Conservation (phyloP, 2,113 vertebrate genomes). For the Engystomops pustulosus region DNA sequence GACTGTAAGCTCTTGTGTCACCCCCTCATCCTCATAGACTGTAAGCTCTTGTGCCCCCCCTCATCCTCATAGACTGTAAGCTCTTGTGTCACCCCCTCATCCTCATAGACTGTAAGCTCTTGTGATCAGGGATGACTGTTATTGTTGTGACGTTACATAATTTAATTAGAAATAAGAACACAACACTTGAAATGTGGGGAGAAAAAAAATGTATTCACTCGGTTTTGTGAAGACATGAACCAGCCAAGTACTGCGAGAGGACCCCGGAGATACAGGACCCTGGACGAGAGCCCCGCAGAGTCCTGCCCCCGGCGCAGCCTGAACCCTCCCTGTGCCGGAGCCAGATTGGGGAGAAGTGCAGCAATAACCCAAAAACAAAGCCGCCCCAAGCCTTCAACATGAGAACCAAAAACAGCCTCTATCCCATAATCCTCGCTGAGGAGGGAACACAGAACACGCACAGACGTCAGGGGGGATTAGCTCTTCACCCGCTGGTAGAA, state of each 20-base stretch:
- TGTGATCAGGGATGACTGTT: too few species aligned
- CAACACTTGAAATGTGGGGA: neutral
- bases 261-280: neutral
- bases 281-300: neutral
- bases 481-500: conserved; percentile 92
- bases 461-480: conserved; percentile 68
- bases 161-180: neutral
- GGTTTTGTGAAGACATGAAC: conserved; percentile 43
- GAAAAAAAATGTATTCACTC: conserved; percentile 54
- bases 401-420: neutral
- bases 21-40: too few species aligned
- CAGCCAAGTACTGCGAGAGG: conserved; percentile 8
- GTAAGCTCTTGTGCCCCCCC: too few species aligned
- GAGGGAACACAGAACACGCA: conserved; percentile 57
- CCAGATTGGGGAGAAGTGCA: conserved; percentile 35
- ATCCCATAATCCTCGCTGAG: neutral
- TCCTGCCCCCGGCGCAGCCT: neutral
- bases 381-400: conserved; percentile 9
- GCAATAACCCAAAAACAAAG: conserved; percentile 36
- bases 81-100: too few species aligned
- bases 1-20: too few species aligned
- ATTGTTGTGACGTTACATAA: too few species aligned
- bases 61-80: too few species aligned
- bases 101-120: too few species aligned
- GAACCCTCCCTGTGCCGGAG: neutral